These are phyloP conservation scores for Porites lobata DNA, from an alignment of 92 coral and sea anemone species.

Conservation along the genomic window DNA sequence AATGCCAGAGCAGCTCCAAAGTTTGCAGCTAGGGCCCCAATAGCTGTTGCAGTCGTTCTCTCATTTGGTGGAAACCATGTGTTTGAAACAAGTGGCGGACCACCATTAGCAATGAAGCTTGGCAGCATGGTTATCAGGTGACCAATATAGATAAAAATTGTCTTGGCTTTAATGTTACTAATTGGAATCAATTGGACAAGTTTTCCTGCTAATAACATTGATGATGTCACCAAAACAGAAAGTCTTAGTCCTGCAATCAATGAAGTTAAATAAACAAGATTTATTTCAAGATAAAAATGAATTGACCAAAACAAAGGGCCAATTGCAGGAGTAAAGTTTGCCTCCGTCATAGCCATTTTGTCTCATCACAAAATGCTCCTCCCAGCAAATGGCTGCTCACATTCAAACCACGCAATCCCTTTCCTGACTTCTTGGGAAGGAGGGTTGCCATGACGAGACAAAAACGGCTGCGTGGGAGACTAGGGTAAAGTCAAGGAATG, in stretches of 20 bases:
- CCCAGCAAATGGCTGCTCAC: too few relatives aligned
- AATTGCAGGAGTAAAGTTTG: too few relatives aligned
- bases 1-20: constrained; percentile 72
- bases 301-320: too few relatives aligned
- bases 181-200: constrained; percentile 52
- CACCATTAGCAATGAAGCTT: constrained; percentile 54
- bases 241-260: constrained; percentile 47
- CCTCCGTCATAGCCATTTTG: too few relatives aligned
- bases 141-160: constrained; percentile 45
- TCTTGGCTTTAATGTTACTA: neutral
- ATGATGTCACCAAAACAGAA: constrained; percentile 41
- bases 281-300: too few relatives aligned
- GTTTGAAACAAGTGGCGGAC: constrained; percentile 65
- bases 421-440: too few relatives aligned
- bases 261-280: neutral
- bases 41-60: constrained; percentile 82
- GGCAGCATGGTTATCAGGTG: constrained; percentile 60
- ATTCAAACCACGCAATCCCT: too few relatives aligned
- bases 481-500: too few relatives aligned
- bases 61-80: constrained; percentile 88
- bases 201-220: constrained; percentile 49
- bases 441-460: too few relatives aligned
- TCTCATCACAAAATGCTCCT: too few relatives aligned
- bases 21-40: constrained; percentile 61
- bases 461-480: too few relatives aligned